Evolutionary conservation across 1,140 invertebrate genomes (phyloP), one percentile per base, ranked within the genome.

Genomic region (Amyelois transitella): DNA sequence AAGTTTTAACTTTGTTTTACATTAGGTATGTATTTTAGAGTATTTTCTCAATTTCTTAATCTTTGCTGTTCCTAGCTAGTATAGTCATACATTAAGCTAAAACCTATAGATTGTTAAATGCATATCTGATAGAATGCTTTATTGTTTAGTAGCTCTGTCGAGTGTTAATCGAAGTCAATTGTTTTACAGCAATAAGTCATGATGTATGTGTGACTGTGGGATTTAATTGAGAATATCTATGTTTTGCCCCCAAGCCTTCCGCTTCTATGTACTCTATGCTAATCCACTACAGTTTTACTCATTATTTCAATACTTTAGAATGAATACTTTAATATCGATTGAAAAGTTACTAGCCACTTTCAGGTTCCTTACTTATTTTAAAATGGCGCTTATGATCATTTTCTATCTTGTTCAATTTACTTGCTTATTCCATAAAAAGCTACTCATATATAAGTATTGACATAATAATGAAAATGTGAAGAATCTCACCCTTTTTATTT

Each of bases 81-180:
- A 38, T 14, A 38, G 32, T 38, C 32, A 38, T 38, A 38, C n/a
- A 38, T 38, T 38, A 38, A 38, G 32, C 32, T 38, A 38, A 38
- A 38, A 38, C 32, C 32, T 38, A 38, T 38, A 38, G 5, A 38
- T 32, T 38, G 32, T 38, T 38, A 38, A 38, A 38, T 38, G 32
- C 32, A 38, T 38, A 38, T 38, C 32, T 60, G 62, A 72, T 71
- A 70, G 64, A 67, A 70, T 71, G 66, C 55, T 66, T 75, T 73
- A 77, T 77, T 66, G 74, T 66, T 65, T 76, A 68, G 77, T 73
- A 75, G 74, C 69, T 67, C 67, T 72, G 66, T 63, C 60, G 71
- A 67, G 72, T 81, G 69, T 73, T 82, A 82, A 81, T 86, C 67
- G 69, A 75, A 76, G 72, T 66, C 69, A 74, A 77, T 77, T 77